Base-by-base conservation (phyloP, 2,113 vertebrate genomes). In the Protomyctophum bolini region DNA sequence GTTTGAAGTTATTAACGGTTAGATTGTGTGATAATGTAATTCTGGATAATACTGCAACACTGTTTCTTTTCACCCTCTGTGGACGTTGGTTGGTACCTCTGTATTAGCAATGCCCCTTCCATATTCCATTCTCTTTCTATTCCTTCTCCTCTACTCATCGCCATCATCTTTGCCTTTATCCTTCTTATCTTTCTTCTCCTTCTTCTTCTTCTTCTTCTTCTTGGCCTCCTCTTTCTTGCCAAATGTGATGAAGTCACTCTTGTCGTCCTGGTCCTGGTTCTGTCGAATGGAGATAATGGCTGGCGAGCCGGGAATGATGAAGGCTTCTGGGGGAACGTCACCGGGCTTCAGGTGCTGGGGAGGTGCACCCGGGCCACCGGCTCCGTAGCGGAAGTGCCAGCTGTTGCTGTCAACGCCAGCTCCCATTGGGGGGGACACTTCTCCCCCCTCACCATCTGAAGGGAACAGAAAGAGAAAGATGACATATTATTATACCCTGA, bases 201-300 rank as follows among this genome's bases (percentile, higher is more conserved):
- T 97, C 96, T 98, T 98, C 96, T 98, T 98, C 95, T 98, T 99
- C 86, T 99, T 98, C 87, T 98, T 98, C 92, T 98, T 98, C 94
- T 98, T 98, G 86, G 95, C 96, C 87, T 99, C 97, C 83, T 99
- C 96, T 79, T 99, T 99, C 93, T 98, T 98, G 84, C 96, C 97
- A 85, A 98, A 98, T 83, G 96, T 97, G 94, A 98, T 98, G 91
- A 98, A 98, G 92, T 98, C 97, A 83, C 95, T 96, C 96, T 98
- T 99, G 93, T 97, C 96, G 81, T 93, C 95, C 90, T 96, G 96
- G 74, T 95, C 91, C 86, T 96, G 95, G 89, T 97, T 97, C 90
- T 98, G 97, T 88, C 97, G 95, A 89, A 99, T 98, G 88, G 97
- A 99, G 94, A 99, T 99, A 90, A 99, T 99, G 90, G 97, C 97